phyloP scores from a whole-genome alignment of 2,113 vertebrate species.

The Pterocles burchelli region DNA sequence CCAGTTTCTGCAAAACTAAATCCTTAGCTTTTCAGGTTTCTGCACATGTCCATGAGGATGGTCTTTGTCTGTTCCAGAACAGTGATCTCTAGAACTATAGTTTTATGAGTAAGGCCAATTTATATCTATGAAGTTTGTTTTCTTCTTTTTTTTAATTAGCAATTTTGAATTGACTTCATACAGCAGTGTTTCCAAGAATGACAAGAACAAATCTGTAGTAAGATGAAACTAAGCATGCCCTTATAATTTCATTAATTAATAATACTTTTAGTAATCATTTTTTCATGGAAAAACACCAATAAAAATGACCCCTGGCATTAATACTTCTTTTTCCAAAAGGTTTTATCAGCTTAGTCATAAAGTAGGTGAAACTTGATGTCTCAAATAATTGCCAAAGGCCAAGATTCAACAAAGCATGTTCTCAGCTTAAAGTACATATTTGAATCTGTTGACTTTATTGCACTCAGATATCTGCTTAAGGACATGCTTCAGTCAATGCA shows the following conservation, averaged over 20 bases:
- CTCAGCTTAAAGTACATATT: slow-evolving; percentile 8
- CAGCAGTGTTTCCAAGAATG: not conserved
- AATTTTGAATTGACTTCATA: not conserved
- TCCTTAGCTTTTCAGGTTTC: not conserved
- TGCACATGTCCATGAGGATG: accelerated
- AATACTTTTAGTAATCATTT: not conserved
- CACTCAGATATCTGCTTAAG: slow-evolving; percentile 29
- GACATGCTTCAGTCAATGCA: slow-evolving; percentile 24
- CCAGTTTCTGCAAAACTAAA: not conserved
- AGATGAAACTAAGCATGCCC: not conserved
- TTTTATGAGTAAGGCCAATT: not conserved
- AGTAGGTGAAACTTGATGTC: not conserved
- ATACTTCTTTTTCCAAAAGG: not conserved
- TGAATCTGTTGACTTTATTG: slow-evolving; percentile 26
- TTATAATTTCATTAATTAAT: not conserved
- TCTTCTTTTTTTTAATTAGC: not conserved
- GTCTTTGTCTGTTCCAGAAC: not conserved
- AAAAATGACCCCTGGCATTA: not conserved
- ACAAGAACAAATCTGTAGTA: not conserved
- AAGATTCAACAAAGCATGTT: not conserved
- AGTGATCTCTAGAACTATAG: not conserved
- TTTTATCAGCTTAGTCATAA: not conserved
- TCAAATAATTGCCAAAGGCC: not conserved
- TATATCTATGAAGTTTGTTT: not conserved
- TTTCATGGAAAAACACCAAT: not conserved